phyloP scores from a whole-genome alignment of 2,113 vertebrate genomes.

The Ciconia boyciana region DNA sequence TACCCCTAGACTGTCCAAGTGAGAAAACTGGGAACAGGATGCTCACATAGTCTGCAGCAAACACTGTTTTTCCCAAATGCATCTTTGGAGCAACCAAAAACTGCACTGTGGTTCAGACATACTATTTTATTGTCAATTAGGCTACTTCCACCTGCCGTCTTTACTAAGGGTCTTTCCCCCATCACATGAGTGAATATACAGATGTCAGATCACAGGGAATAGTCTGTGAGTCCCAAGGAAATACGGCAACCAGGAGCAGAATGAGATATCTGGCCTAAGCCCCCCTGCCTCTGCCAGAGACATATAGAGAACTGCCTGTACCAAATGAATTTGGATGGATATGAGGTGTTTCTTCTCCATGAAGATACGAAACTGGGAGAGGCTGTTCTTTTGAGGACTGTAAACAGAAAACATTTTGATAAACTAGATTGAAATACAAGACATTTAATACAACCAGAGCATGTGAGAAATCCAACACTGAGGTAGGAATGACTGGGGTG shows the following conservation, averaged over 20 bases:
- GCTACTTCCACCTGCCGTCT: not conserved
- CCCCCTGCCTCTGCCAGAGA: not conserved
- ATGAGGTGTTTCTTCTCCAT: not conserved
- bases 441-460: not conserved
- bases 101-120: too few relatives aligned
- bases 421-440: not conserved
- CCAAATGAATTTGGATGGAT: not conserved
- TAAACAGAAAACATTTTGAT: not conserved
- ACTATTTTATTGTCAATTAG: not conserved
- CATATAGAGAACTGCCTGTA: not conserved
- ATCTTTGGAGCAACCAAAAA: not conserved
- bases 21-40: not conserved
- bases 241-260: not conserved
- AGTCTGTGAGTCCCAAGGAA: not conserved
- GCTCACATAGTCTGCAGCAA: not conserved
- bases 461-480: not conserved
- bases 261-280: not conserved
- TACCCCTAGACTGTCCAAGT: not conserved
- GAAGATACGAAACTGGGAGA: not conserved
- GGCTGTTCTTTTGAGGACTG: not conserved
- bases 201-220: not conserved
- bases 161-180: not conserved
- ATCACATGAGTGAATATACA: not conserved
- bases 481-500: accelerated
- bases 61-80: not conserved